Base-by-base conservation (phyloP, 2,888 invertebrate species). In the Orchesella flavescens region DNA sequence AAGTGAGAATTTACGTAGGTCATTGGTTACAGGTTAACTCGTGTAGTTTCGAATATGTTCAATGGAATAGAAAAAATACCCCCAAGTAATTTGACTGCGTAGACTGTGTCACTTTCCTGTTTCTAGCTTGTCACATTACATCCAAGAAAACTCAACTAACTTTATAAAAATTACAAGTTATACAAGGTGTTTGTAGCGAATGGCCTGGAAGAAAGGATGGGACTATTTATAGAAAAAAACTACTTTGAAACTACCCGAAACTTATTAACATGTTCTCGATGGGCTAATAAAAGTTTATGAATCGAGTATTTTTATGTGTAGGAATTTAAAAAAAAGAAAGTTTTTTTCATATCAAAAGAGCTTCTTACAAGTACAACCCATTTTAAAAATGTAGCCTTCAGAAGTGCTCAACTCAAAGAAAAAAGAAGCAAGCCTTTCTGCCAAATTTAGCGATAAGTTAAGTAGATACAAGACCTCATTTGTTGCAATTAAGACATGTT, bases 271-370 rank as follows among this genome's bases (percentile, higher is more conserved):
- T 44, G 59, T 19, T 59, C 49, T 15, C 53, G 59, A 44, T 73
- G 21, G 17, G 21, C 57, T 21, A 55, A 43, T 73, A 73, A 73
- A 73, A 73, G 19, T 73, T 73, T 61, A 73, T 73, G 73, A 59
- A 73, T 73, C 73, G 73, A 61, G 19, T 73, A 61, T 55, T 34
- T 59, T 43, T n/a, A 7, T 49, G n/a, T 24, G 12, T 49, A n/a
- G 24, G 61, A 10, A 65, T 43, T 65, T 7, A 17, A 65, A 24
- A 61, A 61, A 53, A 17, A 65, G 10, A 61, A 61, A 53, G 53
- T 53, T 53, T 53, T 53, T 53, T 53, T 46, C 13, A 46, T 10
- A 46, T 7, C 13, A 53, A 53, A 53, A 13, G 15, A 10, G 3
- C 53, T n/a, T 53, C 2, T 10, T 53, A 13, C 53, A 53, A 3